phyloP scores from a whole-genome alignment of 2,113 vertebrate species.

The Pseudorhombus dupliciocellatus region DNA sequence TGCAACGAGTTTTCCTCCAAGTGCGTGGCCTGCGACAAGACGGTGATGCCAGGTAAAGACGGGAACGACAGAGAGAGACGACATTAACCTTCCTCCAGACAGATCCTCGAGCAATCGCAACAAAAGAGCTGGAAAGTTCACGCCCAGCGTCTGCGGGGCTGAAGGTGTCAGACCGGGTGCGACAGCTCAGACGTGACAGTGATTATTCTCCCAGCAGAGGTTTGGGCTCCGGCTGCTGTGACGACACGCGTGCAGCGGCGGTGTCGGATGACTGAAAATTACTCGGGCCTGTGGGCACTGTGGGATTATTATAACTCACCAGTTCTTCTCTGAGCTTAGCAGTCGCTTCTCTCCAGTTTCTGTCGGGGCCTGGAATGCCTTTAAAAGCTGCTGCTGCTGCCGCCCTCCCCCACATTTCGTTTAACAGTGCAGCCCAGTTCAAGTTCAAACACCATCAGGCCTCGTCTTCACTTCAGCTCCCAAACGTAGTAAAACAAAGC shows the following conservation, averaged over 20 bases:
- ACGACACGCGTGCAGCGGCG: constrained; percentile 12
- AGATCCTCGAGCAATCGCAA: background rate
- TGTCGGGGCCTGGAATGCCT: constrained; percentile 34
- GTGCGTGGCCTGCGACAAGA: constrained; percentile 91
- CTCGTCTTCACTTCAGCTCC: constrained; percentile 27
- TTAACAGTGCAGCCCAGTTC: constrained; percentile 43
- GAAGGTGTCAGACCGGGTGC: constrained; percentile 33
- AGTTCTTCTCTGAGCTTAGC: constrained; percentile 12
- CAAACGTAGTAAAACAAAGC: constrained; percentile 41
- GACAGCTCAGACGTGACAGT: constrained; percentile 57
- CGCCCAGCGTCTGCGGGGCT: background rate
- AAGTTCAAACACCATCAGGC: constrained; percentile 23
- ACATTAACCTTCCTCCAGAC: too few relatives aligned
- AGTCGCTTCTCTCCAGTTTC: constrained; percentile 42
- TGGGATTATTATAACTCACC: constrained; percentile 37
- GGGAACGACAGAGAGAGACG: too few relatives aligned
- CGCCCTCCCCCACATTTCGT: constrained; percentile 6
- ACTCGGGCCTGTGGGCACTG: constrained; percentile 42
- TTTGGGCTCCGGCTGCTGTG: constrained; percentile 16
- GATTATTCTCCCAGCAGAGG: constrained; percentile 39
- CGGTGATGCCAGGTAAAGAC: constrained; percentile 90
- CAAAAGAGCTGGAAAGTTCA: constrained; percentile 15
- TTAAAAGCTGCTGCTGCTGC: constrained; percentile 26
- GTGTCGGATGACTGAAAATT: constrained; percentile 66
- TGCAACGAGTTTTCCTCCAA: constrained; percentile 94